phyloP scores from a whole-genome alignment of 2,797 vertebrate species.

The Pachyuromys duprasi region DNA sequence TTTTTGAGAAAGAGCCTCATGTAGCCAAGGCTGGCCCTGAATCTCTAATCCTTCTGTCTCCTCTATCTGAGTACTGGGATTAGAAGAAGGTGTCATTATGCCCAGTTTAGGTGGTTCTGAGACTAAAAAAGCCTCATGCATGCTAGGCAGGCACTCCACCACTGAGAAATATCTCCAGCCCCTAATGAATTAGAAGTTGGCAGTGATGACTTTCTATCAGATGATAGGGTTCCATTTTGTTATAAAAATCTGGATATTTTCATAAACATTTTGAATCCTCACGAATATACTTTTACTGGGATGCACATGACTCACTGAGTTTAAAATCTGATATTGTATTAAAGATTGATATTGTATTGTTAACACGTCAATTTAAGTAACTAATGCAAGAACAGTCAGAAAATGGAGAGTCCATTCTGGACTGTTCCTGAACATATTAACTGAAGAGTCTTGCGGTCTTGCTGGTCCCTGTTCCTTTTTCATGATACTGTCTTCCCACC shows the following conservation, averaged over 20 bases:
- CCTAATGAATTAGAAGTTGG: slow-evolving; percentile 7
- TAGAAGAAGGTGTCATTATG: background rate
- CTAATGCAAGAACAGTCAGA: background rate
- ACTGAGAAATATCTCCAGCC: background rate
- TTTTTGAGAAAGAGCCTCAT: background rate
- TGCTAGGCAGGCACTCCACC: background rate
- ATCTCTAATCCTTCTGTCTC: background rate
- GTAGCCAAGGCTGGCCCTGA: background rate
- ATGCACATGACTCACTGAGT: slow-evolving; percentile 23
- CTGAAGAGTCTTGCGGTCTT: slow-evolving; percentile 34
- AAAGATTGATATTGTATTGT: slow-evolving; percentile 47
- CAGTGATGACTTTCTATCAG: slow-evolving; percentile 32
- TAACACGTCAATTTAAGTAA: slow-evolving; percentile 64
- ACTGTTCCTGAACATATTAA: slow-evolving; percentile 53
- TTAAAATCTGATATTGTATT: slow-evolving; percentile 65
- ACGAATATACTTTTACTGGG: slow-evolving; percentile 14
- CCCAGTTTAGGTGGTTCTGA: background rate
- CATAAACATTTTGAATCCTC: slow-evolving; percentile 22
- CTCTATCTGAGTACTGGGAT: background rate
- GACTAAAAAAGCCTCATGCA: background rate
- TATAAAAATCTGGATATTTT: slow-evolving; percentile 34
- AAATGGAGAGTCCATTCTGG: background rate
- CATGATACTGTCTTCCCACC: background rate
- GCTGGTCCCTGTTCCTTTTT: background rate
- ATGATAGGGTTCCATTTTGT: background rate